Percentiles rank a stretch among this genome's conserved stretches.
These are phyloP conservation scores for Mastacembelus armatus DNA, from an alignment of 2,797 vertebrate genomes.

Conservation along the genomic window DNA sequence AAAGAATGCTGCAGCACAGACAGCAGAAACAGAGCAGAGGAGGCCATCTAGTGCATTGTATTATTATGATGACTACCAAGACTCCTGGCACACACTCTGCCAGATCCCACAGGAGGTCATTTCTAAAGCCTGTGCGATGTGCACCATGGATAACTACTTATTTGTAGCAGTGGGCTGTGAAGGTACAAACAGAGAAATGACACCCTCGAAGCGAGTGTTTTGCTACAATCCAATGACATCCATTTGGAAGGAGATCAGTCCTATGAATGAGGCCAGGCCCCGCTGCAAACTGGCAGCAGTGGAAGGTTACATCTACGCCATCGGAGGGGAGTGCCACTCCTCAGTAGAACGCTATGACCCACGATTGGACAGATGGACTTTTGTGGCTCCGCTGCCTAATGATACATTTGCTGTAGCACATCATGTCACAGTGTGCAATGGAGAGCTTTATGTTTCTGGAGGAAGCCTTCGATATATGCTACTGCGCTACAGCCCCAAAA, in stretches of 20 bases:
- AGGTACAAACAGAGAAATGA: conserved; percentile 69
- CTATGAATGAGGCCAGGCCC: conserved; percentile 91
- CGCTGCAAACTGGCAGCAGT: conserved; percentile 92
- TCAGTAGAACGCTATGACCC: conserved; percentile 94
- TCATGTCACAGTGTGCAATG: conserved; percentile 85
- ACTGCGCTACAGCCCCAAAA: conserved; percentile 85
- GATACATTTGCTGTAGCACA: conserved; percentile 95
- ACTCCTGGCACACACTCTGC: conserved; percentile 87
- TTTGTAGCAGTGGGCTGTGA: conserved; percentile 91
- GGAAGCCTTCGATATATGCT: conserved; percentile 89
- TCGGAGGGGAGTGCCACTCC: conserved; percentile 93
- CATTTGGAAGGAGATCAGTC: conserved; percentile 91
- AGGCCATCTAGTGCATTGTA: conserved; percentile 83
- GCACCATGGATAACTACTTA: conserved; percentile 95
- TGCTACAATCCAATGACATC: conserved; percentile 92
- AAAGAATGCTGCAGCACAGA: conserved; percentile 33
- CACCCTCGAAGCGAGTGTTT: conserved; percentile 90
- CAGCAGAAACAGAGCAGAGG: conserved; percentile 38
- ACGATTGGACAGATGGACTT: conserved; percentile 89
- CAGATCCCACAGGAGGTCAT: conserved; percentile 86
- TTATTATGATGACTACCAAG: conserved; percentile 86
- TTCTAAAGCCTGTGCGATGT: conserved; percentile 88
- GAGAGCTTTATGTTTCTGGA: conserved; percentile 91
- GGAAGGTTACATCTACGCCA: conserved; percentile 92
- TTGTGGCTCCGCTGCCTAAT: conserved; percentile 87